Percentiles rank a stretch among this genome's conserved stretches.
phyloP scores from a whole-genome alignment of 2,113 vertebrate species.

The Glaucidium brasilianum region DNA sequence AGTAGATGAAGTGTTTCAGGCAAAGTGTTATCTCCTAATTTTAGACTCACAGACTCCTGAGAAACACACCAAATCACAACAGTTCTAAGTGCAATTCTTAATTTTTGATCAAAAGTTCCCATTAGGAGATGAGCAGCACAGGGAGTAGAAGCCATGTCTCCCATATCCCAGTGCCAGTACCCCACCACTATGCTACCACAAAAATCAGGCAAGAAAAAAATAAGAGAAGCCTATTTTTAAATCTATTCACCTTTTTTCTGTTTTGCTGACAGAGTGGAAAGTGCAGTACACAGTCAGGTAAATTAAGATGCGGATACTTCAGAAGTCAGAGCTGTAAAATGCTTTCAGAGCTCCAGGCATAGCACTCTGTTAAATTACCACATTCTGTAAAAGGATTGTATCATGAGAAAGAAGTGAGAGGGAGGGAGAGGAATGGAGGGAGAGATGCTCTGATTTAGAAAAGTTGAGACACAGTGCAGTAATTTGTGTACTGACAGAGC shows the following conservation, averaged over 20 bases:
- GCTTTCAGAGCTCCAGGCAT: neutral
- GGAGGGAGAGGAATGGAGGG: neutral
- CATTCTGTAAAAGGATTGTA: neutral
- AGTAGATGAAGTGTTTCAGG: neutral
- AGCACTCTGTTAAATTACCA: neutral
- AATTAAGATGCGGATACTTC: neutral
- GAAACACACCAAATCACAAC: neutral
- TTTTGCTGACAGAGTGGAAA: neutral
- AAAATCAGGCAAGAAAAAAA: neutral
- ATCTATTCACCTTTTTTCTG: neutral
- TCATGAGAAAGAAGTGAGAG: neutral
- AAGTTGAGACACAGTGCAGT: neutral
- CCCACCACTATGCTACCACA: rapidly evolving
- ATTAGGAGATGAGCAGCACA: neutral
- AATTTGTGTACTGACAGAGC: neutral
- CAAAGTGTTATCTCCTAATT: neutral
- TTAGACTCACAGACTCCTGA: neutral
- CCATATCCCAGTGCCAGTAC: neutral
- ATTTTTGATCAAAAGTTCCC: neutral
- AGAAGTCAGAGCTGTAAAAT: neutral
- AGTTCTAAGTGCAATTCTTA: neutral
- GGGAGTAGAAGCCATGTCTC: neutral
- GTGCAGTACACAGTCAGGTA: neutral
- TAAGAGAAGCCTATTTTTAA: neutral
- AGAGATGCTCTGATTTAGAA: neutral